These are phyloP conservation scores for Mya arenaria DNA, from an alignment of 1,140 invertebrate species.

Conservation along the genomic window DNA sequence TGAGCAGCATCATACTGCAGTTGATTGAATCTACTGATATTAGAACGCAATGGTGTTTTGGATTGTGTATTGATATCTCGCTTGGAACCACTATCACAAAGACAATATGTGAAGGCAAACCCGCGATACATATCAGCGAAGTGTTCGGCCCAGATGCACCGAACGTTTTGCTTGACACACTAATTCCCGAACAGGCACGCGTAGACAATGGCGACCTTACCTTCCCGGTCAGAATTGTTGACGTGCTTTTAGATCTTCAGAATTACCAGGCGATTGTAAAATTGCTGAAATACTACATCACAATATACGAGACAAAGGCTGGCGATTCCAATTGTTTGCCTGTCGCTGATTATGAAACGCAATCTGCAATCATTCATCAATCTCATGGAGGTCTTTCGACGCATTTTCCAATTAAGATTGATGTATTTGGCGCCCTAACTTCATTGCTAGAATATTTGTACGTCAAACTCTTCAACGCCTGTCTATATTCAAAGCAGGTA, in stretches of 20 bases:
- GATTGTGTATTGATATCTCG: conserved; percentile 10
- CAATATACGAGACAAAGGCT: background rate
- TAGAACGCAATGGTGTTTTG: conserved; percentile 9
- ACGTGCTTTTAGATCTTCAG: background rate
- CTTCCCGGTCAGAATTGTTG: background rate
- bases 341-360: too few species aligned
- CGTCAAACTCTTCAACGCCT: too few species aligned
- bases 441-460: too few species aligned
- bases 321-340: background rate
- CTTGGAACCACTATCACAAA: background rate
- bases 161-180: background rate
- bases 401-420: too few species aligned
- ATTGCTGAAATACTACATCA: conserved; percentile 10
- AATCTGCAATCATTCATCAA: too few species aligned
- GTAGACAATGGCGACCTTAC: background rate
- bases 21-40: background rate
- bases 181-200: conserved; percentile 4
- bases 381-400: too few species aligned
- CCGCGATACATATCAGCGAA: background rate
- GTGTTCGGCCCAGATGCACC: conserved; percentile 13
- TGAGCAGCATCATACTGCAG: background rate
- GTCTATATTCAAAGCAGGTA: too few species aligned
- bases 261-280: background rate
- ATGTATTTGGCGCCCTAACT: too few species aligned
- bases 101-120: background rate